Percentiles rank a stretch among this genome's conserved stretches.
These are phyloP conservation scores for Crocuta crocuta DNA, from an alignment of 2,113 vertebrate species.

Conservation along the genomic window DNA sequence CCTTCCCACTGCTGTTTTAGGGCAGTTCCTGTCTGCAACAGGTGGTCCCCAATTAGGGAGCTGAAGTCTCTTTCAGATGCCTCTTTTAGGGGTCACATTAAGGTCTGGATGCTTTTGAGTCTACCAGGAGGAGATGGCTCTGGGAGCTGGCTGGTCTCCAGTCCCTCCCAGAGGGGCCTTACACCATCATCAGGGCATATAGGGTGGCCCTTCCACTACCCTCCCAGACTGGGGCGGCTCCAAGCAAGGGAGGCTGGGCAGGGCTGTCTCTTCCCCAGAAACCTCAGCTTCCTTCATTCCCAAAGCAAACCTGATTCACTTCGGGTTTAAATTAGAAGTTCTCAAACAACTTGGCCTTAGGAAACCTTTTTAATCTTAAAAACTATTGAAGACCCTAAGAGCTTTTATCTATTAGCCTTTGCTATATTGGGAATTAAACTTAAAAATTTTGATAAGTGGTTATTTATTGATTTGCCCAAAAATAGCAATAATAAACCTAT, in stretches of 20 bases:
- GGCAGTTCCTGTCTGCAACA: background rate
- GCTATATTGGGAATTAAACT: background rate
- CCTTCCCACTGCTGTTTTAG: background rate
- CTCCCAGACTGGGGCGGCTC: background rate
- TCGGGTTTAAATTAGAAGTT: background rate
- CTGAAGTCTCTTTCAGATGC: background rate
- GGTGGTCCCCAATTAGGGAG: background rate
- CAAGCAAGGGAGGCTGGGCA: no score
- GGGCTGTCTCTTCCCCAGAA: background rate
- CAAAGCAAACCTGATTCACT: background rate
- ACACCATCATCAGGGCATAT: no score
- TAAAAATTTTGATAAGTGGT: background rate
- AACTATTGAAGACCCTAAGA: background rate
- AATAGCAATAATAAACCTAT: background rate
- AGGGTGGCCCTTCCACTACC: background rate
- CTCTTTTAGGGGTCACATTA: background rate
- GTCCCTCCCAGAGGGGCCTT: no score
- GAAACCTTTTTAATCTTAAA: background rate
- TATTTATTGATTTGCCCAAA: constrained; percentile 1
- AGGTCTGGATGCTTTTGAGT: background rate
- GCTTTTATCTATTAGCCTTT: background rate
- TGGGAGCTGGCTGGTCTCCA: no score
- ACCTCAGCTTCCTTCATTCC: background rate
- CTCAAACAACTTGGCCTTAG: background rate
- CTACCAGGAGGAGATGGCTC: background rate